A percentile compares a stretch with the other conserved stretches of the same genome.
These are phyloP conservation scores for Drosophila vallismaia DNA, from an alignment of 2,888 invertebrate genomes.

Conservation along the genomic window DNA sequence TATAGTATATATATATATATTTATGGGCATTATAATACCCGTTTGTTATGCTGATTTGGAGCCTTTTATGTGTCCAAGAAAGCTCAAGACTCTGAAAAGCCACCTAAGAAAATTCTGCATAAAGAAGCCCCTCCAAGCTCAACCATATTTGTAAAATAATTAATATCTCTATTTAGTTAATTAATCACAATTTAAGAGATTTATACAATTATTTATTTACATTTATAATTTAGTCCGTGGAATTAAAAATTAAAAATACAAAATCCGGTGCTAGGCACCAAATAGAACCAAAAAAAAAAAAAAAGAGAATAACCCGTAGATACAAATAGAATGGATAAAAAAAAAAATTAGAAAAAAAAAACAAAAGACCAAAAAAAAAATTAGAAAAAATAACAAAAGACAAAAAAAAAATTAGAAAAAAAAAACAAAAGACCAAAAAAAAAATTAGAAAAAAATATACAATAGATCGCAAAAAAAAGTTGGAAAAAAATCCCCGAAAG, in stretches of 20 bases:
- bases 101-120: constrained; percentile 16
- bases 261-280: constrained; percentile 36
- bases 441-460: background rate
- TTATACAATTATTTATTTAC: constrained; percentile 10
- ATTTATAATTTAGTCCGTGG: constrained; percentile 25
- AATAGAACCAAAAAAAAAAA: constrained; percentile 11
- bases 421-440: constrained; percentile 4
- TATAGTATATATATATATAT: constrained; percentile 21
- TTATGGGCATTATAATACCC: constrained; percentile 53
- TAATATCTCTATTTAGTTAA: background rate
- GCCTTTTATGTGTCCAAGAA: constrained; percentile 54
- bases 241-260: constrained; percentile 14
- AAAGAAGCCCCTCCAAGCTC: background rate
- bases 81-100: constrained; percentile 23
- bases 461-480: background rate
- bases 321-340: constrained; percentile 26
- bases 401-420: constrained; percentile 1
- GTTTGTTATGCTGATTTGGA: constrained; percentile 70
- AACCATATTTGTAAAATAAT: background rate
- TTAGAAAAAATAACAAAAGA: constrained; percentile 10
- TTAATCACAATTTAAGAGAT: constrained; percentile 13
- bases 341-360: background rate
- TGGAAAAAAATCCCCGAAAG: constrained; percentile 14
- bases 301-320: constrained; percentile 5
- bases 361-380: constrained; percentile 18